Evolutionary conservation across 2,888 invertebrate genomes (phyloP).

Genomic region (Thecocarcelia acutangulata): DNA sequence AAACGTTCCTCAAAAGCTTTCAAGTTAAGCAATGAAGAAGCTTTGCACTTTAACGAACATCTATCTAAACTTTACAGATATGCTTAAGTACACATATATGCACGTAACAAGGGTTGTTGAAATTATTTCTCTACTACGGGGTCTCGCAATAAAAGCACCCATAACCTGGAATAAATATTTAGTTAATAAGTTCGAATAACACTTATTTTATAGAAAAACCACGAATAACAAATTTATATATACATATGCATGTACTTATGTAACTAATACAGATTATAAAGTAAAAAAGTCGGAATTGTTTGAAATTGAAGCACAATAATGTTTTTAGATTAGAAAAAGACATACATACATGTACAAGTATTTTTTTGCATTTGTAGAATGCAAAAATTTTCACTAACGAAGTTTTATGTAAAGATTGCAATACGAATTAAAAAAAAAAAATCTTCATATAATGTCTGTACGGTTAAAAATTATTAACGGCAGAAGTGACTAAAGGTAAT

Average conservation of each 20-base stretch:
- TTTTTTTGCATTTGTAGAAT: not conserved
- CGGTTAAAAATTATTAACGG: too few relatives aligned
- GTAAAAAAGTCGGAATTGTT: slow-evolving; percentile 62
- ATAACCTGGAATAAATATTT: slow-evolving; percentile 55
- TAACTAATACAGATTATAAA: slow-evolving; percentile 11
- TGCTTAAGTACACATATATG: too few relatives aligned
- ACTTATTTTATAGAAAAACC: slow-evolving; percentile 51
- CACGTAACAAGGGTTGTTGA: slow-evolving; percentile 59
- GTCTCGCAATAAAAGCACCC: slow-evolving; percentile 50
- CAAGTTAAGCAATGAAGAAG: not conserved
- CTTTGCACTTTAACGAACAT: too few relatives aligned
- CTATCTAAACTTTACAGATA: too few relatives aligned
- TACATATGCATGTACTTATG: slow-evolving; percentile 10
- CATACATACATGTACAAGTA: not conserved
- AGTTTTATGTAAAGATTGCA: not conserved
- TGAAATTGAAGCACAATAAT: slow-evolving; percentile 57
- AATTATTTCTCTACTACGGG: slow-evolving; percentile 51
- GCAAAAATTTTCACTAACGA: not conserved
- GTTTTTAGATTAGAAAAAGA: slow-evolving; percentile 27
- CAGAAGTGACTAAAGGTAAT: not conserved
- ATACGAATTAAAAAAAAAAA: too few relatives aligned
- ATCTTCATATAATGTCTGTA: too few relatives aligned
- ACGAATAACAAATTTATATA: slow-evolving; percentile 11
- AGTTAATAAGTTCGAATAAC: slow-evolving; percentile 63
- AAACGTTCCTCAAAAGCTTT: not conserved